Evolutionary conservation across 2,113 vertebrate genomes (phyloP).

Genomic region (Tupaia chinensis): DNA sequence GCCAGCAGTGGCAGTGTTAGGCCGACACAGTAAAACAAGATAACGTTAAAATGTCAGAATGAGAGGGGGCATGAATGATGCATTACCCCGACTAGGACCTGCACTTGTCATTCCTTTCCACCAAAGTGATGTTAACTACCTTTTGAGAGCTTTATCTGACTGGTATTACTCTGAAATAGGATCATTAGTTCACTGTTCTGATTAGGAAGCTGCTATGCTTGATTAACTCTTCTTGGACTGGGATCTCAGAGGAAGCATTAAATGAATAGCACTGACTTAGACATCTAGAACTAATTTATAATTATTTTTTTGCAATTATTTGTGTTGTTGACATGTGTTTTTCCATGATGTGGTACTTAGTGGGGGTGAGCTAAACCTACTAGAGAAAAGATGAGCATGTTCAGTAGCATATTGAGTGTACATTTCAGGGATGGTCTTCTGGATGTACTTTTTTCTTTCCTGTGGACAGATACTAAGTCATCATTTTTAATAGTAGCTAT

Average conservation of each 20-base stretch:
- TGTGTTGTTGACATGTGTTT: conserved; percentile 87
- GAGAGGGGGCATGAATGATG: conserved; percentile 92
- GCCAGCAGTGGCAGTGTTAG: conserved; percentile 91
- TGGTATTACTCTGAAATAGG: conserved; percentile 91
- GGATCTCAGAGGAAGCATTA: conserved; percentile 85
- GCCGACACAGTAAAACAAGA: conserved; percentile 92
- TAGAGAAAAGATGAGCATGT: conserved; percentile 44
- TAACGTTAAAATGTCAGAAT: conserved; percentile 92
- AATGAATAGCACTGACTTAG: conserved; percentile 84
- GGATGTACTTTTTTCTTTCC: not conserved
- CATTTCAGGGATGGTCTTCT: conserved; percentile 47
- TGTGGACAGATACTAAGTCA: not conserved
- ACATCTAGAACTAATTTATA: conserved; percentile 89
- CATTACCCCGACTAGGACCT: conserved; percentile 90
- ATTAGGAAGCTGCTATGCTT: conserved; percentile 90
- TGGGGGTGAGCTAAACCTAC: conserved; percentile 59
- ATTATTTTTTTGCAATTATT: conserved; percentile 87
- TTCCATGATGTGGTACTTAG: conserved; percentile 78
- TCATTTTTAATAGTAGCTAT: not conserved
- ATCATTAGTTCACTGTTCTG: conserved; percentile 91
- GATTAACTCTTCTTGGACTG: conserved; percentile 91
- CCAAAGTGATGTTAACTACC: conserved; percentile 92
- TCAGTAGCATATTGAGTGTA: not conserved
- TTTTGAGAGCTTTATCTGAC: conserved; percentile 92
- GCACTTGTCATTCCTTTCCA: conserved; percentile 90